These are phyloP conservation scores for Synanthedon tipuliformis DNA, from an alignment of 2,888 invertebrate species.

Conservation along the genomic window DNA sequence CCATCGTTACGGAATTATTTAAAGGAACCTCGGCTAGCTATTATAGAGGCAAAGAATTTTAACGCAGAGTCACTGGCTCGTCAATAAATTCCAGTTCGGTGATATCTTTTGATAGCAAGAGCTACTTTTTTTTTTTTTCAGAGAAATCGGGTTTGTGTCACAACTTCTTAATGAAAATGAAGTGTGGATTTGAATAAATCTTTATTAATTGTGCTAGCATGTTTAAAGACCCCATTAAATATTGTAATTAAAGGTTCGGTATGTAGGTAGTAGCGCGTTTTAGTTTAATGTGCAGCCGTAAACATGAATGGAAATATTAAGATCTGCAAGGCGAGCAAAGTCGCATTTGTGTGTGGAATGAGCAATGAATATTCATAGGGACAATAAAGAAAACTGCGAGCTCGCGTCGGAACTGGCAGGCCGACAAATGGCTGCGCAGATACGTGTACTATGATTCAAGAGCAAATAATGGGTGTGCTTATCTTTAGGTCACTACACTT, in stretches of 20 bases:
- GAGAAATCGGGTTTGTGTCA: too few species aligned
- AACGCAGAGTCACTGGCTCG: too few species aligned
- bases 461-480: constrained; percentile 41
- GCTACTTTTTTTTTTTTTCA: too few species aligned
- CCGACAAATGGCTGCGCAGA: constrained; percentile 32
- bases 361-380: constrained; percentile 38
- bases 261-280: not conserved
- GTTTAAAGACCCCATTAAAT: not conserved
- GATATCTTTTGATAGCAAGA: too few species aligned
- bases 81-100: too few species aligned
- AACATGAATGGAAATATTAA: not conserved
- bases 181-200: not conserved
- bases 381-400: constrained; percentile 20
- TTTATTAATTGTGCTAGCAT: not conserved
- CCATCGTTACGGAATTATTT: too few species aligned
- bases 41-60: too few species aligned
- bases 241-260: not conserved
- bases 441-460: constrained; percentile 38
- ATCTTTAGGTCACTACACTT: constrained; percentile 25
- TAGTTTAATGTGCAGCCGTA: not conserved
- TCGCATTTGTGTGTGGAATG: constrained; percentile 10
- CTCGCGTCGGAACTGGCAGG: constrained; percentile 5
- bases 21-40: too few species aligned
- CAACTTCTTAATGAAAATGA: too few species aligned
- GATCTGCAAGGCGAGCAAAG: constrained; percentile 1